Evolutionary conservation across 2,888 invertebrate species (phyloP).

Genomic region (Petrophora chlorosata): DNA sequence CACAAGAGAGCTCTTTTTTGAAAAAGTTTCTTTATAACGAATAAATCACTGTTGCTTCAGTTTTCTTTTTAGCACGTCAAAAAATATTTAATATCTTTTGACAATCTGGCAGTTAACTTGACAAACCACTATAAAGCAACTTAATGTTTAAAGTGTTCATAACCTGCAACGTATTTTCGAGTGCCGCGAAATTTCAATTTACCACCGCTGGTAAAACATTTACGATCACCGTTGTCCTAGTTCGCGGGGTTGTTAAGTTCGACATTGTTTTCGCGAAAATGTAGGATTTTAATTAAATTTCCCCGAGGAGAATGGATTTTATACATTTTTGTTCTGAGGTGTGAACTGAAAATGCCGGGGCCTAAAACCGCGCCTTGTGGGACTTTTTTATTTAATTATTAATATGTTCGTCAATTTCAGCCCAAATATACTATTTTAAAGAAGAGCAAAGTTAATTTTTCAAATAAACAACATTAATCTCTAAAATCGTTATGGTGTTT

Average conservation of each 20-base stretch:
- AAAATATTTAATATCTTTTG: conserved; percentile 5
- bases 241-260: conserved; percentile 37
- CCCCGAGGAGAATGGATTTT: conserved; percentile 2
- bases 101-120: conserved; percentile 2
- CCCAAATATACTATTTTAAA: no score
- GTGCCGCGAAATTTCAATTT: conserved; percentile 50
- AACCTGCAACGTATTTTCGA: conserved; percentile 36
- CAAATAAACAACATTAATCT: no score
- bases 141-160: conserved; percentile 34
- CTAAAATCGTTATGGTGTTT: no score
- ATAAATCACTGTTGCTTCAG: no score
- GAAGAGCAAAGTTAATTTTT: no score
- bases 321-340: conserved; percentile 8
- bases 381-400: no score
- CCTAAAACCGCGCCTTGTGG: conserved; percentile 1
- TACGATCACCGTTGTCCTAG: conserved; percentile 42
- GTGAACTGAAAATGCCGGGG: conserved; percentile 2
- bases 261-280: conserved; percentile 23
- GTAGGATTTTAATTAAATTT: conserved; percentile 14
- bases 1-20: no score
- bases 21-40: no score
- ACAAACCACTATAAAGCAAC: conserved; percentile 29
- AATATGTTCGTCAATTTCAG: no score
- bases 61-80: conserved; percentile 14
- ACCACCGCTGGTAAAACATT: conserved; percentile 35